These are phyloP conservation scores for Saiga tatarica DNA, from an alignment of 2,113 vertebrate genomes.

Conservation along the genomic window DNA sequence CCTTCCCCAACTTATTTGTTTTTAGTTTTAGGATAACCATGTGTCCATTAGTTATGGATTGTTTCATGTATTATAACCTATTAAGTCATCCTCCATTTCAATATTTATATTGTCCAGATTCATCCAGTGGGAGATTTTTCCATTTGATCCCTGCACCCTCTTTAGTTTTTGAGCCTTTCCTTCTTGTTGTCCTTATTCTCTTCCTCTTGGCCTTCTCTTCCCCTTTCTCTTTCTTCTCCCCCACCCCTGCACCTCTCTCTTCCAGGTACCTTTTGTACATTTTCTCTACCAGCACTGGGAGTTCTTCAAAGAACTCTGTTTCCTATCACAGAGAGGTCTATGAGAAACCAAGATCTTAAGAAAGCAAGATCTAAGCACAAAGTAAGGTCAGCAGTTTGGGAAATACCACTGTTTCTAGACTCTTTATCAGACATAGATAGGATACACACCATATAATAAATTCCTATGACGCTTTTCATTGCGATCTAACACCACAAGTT, in stretches of 20 bases:
- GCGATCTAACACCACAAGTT: too few relatives aligned
- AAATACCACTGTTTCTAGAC: neutral
- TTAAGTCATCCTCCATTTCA: neutral
- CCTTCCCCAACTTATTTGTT: neutral
- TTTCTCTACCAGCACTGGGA: neutral
- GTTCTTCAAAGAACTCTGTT: neutral
- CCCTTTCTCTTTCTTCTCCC: neutral
- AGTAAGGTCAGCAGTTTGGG: neutral
- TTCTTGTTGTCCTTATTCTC: neutral
- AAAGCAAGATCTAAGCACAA: neutral
- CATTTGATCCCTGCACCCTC: neutral
- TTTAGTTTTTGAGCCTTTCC: neutral
- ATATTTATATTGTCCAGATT: neutral
- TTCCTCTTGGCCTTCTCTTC: neutral
- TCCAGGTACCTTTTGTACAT: neutral
- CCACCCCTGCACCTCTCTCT: neutral
- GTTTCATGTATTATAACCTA: neutral
- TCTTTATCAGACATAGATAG: neutral
- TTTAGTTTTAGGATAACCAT: neutral
- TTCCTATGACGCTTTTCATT: neutral
- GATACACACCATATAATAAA: neutral
- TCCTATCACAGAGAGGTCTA: neutral
- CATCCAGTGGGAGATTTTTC: neutral
- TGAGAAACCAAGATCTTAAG: neutral
- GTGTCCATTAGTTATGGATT: neutral